Evolutionary conservation across 1,140 invertebrate species (phyloP), one percentile per base, ranked within the genome.

Genomic region (Venturia canescens): DNA sequence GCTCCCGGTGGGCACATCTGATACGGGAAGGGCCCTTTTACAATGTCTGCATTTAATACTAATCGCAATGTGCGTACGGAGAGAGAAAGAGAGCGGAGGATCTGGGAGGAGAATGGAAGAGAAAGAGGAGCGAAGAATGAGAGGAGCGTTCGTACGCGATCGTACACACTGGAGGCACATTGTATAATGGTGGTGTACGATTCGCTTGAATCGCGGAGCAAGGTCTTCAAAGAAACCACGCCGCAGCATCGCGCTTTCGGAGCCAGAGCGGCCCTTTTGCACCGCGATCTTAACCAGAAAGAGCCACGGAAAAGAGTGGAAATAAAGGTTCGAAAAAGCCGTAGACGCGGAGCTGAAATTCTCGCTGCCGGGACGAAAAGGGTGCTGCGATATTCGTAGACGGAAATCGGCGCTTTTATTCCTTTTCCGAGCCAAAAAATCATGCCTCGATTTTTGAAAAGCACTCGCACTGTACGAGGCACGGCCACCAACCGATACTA

Each of bases 31-130:
- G 82, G 84, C 80, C 84, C 83, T 80, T 84, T 84, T 85, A 87
- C 84, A 89, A 87, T 87, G 86, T 88, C 83, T 76, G 87, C 75
- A 89, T 87, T 88, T 87, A 89, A 89, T 84, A 87, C 86, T 88
- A 89, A 89, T 89, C 88, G 87, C 84, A 86, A 88, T 85, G 86
- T 81, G 81, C 81, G 78, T 83, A 75, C 71, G n/a, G 50, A 60
- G 53, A 57, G 63, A 34, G 60, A 66, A 4, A n/a, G 60, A 29
- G 15, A 69, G 26, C 4, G 27, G 1, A 3, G 16, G 69, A 34
- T 3, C 31, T 7, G 6, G 34, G 57, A 13, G 1, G 23, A 66
- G 60, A 66, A 21, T 21, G 26, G 9, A 23, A 66, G 21, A 66
- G 60, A 66, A 15, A 70, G 67, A 70, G 67, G 21, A 18, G 3